phyloP scores from a whole-genome alignment of 2,888 invertebrate genomes.

The Byasa hedistus region DNA sequence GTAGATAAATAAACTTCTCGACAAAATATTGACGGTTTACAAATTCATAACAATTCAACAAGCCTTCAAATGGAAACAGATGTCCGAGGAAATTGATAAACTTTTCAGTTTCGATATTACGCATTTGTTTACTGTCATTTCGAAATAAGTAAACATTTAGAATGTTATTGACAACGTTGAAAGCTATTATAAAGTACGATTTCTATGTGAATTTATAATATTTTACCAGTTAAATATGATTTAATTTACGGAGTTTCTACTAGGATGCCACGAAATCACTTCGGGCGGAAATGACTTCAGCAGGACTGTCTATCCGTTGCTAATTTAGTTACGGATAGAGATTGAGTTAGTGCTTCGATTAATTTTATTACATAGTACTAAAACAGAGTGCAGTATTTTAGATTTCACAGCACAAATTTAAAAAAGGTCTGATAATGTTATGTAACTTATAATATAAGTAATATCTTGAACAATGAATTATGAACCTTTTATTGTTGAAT shows the following conservation, averaged over 20 bases:
- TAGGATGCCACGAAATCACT: constrained; percentile 21
- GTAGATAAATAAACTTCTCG: background rate
- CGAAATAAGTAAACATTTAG: too few relatives aligned
- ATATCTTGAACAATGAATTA: too few relatives aligned
- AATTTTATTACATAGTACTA: constrained; percentile 1
- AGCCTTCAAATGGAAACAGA: background rate
- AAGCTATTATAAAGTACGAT: too few relatives aligned
- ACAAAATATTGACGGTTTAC: background rate
- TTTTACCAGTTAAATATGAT: background rate
- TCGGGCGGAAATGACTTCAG: constrained; percentile 25
- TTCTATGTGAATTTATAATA: too few relatives aligned
- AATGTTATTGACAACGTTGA: too few relatives aligned
- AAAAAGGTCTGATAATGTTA: too few relatives aligned
- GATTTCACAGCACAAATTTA: too few relatives aligned
- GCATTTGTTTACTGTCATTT: too few relatives aligned
- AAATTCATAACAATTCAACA: constrained; percentile 1
- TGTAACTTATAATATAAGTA: too few relatives aligned
- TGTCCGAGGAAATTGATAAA: background rate
- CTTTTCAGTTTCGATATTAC: background rate
- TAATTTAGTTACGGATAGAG: constrained; percentile 13
- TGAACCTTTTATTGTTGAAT: too few relatives aligned
- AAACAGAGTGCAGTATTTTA: too few relatives aligned
- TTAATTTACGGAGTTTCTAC: constrained; percentile 7
- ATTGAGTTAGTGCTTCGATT: constrained; percentile 23
- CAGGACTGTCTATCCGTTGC: constrained; percentile 18